These are phyloP conservation scores for Trachops cirrhosus DNA, from an alignment of 2,797 vertebrate species.

Conservation along the genomic window DNA sequence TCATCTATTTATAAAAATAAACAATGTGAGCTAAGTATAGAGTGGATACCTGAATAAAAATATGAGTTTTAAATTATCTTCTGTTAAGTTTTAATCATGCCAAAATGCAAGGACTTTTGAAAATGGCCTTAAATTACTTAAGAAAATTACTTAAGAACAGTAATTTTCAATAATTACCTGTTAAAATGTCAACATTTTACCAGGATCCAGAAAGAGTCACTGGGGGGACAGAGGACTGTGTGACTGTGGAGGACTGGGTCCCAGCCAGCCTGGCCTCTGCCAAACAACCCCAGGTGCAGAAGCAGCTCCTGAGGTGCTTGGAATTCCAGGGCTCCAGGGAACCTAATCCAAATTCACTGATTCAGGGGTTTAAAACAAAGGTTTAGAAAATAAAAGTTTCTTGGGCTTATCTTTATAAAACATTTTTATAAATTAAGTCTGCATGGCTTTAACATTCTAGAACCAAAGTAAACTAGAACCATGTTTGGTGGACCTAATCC, in stretches of 20 bases:
- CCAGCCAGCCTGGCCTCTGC: neutral
- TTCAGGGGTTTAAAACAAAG: neutral
- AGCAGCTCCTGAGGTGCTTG: neutral
- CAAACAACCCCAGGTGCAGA: neutral
- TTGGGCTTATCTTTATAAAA: neutral
- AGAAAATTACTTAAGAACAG: neutral
- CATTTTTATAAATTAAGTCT: neutral
- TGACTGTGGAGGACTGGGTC: neutral
- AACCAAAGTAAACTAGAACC: neutral
- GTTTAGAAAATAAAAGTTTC: neutral
- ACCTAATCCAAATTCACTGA: neutral
- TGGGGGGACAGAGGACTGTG: neutral
- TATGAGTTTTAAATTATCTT: neutral
- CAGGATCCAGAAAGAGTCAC: neutral
- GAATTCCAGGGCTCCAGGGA: neutral
- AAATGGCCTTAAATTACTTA: neutral
- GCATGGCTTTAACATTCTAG: neutral
- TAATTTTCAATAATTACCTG: conserved; percentile 11
- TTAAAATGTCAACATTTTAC: conserved; percentile 22
- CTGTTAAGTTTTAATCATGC: neutral
- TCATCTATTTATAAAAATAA: conserved; percentile 10
- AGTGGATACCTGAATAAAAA: neutral
- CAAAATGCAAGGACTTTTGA: conserved; percentile 20
- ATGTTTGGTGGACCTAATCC: neutral
- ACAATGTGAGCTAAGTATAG: neutral